Percentiles rank a stretch among this genome's conserved stretches.
Conservation (phyloP, 2,888 invertebrate genomes). For the Lissocephala sabroskyi region DNA sequence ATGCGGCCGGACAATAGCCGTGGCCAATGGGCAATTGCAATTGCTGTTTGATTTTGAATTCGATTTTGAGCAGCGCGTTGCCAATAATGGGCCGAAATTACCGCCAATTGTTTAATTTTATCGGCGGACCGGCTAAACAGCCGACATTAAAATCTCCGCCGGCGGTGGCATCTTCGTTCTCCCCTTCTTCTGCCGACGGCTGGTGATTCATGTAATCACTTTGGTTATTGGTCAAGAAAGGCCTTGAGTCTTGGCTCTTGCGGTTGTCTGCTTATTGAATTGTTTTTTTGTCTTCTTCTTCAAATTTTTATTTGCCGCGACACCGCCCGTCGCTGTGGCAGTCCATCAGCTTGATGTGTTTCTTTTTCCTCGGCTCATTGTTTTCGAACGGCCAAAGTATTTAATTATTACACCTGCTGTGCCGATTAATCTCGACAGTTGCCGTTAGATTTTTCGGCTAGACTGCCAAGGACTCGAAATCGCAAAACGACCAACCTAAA, state of each 20-base stretch:
- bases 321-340: constrained; percentile 13
- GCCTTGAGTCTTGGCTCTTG: constrained; percentile 38
- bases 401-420: constrained; percentile 53
- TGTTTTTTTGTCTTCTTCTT: constrained; percentile 30
- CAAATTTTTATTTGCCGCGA: constrained; percentile 7
- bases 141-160: no score
- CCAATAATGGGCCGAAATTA: constrained; percentile 54
- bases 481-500: neutral
- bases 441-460: neutral
- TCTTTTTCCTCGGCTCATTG: constrained; percentile 36
- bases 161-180: no score
- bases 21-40: constrained; percentile 12
- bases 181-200: constrained; percentile 24
- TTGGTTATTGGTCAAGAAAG: constrained; percentile 46
- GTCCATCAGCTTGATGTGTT: constrained; percentile 19
- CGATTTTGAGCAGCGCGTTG: constrained; percentile 22
- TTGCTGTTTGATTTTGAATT: no score
- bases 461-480: no score
- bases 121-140: no score
- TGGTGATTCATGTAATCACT: constrained; percentile 52
- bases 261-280: constrained; percentile 37
- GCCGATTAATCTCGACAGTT: constrained; percentile 10
- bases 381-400: constrained; percentile 47
- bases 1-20: constrained; percentile 16
- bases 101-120: constrained; percentile 56